Evolutionary conservation across 2,797 vertebrate genomes (phyloP).

Genomic region (Sebastiscus tertius): DNA sequence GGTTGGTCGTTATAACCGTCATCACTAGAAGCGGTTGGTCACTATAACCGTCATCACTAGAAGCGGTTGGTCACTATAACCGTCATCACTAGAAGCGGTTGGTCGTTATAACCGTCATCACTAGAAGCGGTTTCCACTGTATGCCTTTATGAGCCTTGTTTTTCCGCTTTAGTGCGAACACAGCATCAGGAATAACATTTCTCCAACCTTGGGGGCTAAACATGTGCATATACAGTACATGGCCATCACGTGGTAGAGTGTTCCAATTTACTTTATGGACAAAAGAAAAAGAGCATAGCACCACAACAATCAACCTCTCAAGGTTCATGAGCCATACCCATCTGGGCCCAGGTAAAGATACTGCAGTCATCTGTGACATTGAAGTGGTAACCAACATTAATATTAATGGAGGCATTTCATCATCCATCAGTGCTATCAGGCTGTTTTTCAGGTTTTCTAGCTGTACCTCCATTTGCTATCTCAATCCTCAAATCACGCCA

Average conservation of each 20-base stretch:
- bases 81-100: no score
- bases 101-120: no score
- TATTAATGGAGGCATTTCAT: background rate
- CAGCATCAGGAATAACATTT: background rate
- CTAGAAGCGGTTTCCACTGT: no score
- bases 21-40: no score
- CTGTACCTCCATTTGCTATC: background rate
- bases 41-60: no score
- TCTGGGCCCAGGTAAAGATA: background rate
- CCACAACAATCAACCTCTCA: background rate
- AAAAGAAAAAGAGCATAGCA: background rate
- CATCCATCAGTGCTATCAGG: background rate
- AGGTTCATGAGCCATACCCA: background rate
- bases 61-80: no score
- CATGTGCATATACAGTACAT: background rate
- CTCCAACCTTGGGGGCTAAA: background rate
- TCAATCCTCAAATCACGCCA: background rate
- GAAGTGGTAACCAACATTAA: background rate
- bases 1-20: no score
- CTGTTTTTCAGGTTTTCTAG: background rate
- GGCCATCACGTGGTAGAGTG: background rate
- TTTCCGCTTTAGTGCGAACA: background rate
- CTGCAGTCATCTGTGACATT: constrained; percentile 27
- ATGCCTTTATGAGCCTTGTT: background rate
- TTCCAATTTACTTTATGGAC: background rate